phyloP scores from a whole-genome alignment of 2,797 vertebrate genomes.

The Chelonia mydas region DNA sequence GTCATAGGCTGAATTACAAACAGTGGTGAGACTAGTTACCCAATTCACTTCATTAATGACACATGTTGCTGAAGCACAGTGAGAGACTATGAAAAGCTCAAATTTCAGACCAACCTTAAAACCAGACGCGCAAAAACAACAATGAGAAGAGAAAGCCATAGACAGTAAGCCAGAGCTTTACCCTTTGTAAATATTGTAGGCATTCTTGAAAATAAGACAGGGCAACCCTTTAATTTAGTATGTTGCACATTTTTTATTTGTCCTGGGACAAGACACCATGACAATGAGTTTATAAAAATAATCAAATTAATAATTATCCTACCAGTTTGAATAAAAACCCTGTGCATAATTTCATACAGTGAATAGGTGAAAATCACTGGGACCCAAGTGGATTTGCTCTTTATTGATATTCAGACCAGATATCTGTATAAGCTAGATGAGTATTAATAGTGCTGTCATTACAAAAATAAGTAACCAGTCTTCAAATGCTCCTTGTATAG shows the following conservation, averaged over 20 bases:
- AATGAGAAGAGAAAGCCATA: constrained; percentile 19
- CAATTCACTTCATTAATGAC: constrained; percentile 61
- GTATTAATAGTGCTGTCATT: not conserved
- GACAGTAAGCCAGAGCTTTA: not conserved
- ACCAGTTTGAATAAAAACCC: not conserved
- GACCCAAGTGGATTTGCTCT: not conserved
- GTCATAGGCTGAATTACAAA: constrained; percentile 43
- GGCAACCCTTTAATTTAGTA: not conserved
- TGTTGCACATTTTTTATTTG: not conserved
- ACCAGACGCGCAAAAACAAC: constrained; percentile 46
- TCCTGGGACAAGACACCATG: not conserved
- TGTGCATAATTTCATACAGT: not conserved
- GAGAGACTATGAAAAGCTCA: constrained; percentile 40
- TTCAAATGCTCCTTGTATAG: not conserved
- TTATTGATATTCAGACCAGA: not conserved
- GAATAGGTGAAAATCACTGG: not conserved
- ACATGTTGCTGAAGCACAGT: constrained; percentile 39
- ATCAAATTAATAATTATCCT: not conserved
- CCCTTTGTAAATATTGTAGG: not conserved
- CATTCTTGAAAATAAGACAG: constrained; percentile 24
- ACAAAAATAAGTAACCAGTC: not conserved
- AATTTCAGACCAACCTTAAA: constrained; percentile 64
- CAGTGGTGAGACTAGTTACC: constrained; percentile 3
- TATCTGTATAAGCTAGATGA: not conserved
- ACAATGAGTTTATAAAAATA: not conserved